These are phyloP conservation scores for Dicranocentrus wangi DNA, from an alignment of 2,888 invertebrate genomes.

Conservation along the genomic window DNA sequence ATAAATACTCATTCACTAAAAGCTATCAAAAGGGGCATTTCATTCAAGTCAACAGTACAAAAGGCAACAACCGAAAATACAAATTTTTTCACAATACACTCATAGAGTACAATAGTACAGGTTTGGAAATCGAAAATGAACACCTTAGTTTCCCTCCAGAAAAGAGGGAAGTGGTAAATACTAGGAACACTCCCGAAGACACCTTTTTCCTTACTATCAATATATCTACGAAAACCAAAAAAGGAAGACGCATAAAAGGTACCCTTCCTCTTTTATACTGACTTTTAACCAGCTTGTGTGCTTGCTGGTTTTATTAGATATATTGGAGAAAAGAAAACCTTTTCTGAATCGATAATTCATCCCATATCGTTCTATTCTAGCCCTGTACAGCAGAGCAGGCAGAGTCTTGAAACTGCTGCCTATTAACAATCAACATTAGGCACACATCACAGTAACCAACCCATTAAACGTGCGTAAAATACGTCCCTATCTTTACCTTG, in stretches of 20 bases:
- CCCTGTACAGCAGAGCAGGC: too few relatives aligned
- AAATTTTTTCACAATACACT: slow-evolving; percentile 45
- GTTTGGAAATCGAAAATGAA: slow-evolving; percentile 40
- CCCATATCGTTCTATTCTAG: slow-evolving; percentile 4
- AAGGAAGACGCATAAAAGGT: slow-evolving; percentile 49
- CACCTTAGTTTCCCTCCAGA: slow-evolving; percentile 55
- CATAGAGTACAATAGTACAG: slow-evolving; percentile 30
- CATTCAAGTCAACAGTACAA: slow-evolving; percentile 56
- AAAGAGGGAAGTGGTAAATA: slow-evolving; percentile 61
- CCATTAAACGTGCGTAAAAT: slow-evolving; percentile 34
- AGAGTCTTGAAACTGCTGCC: slow-evolving; percentile 34
- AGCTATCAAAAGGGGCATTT: slow-evolving; percentile 40
- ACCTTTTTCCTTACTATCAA: slow-evolving; percentile 50
- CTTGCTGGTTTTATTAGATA: slow-evolving; percentile 14
- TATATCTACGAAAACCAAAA: slow-evolving; percentile 31
- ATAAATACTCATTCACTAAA: slow-evolving; percentile 58
- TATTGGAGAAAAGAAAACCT: slow-evolving; percentile 39
- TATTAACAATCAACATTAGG: slow-evolving; percentile 59
- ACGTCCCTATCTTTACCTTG: slow-evolving; percentile 60
- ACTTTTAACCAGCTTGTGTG: slow-evolving; percentile 35
- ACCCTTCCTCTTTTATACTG: slow-evolving; percentile 41
- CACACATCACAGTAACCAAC: slow-evolving; percentile 38
- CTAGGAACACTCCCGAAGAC: slow-evolving; percentile 36
- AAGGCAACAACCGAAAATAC: slow-evolving; percentile 56
- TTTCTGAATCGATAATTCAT: slow-evolving; percentile 41